Percentiles rank a stretch among this genome's conserved stretches.
phyloP scores from a whole-genome alignment of 2,113 vertebrate species.

The Gyps fulvus region DNA sequence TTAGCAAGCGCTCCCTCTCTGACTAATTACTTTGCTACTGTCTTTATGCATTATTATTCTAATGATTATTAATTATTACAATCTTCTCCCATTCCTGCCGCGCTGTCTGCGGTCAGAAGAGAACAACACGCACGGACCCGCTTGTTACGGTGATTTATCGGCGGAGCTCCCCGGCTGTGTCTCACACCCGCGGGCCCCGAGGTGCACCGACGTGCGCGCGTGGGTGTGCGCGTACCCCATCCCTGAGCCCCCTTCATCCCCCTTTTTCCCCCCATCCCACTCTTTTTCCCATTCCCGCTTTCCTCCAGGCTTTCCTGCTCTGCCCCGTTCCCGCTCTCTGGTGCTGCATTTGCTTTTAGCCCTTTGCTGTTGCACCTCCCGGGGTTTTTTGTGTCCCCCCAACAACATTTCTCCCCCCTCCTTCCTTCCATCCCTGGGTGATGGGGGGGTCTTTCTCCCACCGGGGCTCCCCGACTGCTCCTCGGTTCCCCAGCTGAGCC shows the following conservation, averaged over 20 bases:
- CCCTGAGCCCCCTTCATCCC: fast-evolving
- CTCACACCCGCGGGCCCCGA: fast-evolving
- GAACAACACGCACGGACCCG: fast-evolving
- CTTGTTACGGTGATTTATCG: neutral
- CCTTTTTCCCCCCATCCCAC: neutral
- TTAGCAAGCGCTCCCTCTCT: neutral
- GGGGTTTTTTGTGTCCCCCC: neutral
- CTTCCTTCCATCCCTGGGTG: fast-evolving
- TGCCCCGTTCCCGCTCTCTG: neutral
- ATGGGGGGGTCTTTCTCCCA: neutral
- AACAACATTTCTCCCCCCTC: neutral
- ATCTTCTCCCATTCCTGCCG: neutral
- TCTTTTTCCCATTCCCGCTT: neutral
- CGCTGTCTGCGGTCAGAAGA: neutral
- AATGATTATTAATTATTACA: slow-evolving; percentile 60
- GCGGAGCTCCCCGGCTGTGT: fast-evolving
- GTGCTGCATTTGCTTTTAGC: neutral
- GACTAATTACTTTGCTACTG: slow-evolving; percentile 51
- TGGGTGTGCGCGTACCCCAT: neutral
- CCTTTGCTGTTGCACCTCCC: neutral
- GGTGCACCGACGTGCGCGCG: fast-evolving
- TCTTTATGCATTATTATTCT: slow-evolving; percentile 59
- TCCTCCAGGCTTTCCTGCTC: neutral
- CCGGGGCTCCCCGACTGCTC: fast-evolving
- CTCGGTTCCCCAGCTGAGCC: neutral